Evolutionary conservation across 1,140 invertebrate genomes (phyloP).

Genomic region (Drosophila orena): DNA sequence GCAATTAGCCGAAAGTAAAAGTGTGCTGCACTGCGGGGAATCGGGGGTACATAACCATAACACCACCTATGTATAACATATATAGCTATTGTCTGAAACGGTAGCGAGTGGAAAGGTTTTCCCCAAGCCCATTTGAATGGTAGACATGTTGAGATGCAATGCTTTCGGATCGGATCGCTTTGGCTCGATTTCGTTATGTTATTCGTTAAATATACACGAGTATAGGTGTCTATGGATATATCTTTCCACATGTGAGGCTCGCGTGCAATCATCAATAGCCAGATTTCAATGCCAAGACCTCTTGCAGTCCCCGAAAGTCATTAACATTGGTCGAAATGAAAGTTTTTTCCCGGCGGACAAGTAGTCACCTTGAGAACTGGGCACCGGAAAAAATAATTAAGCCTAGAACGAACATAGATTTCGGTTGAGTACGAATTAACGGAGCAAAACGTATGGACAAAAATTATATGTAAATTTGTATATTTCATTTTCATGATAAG

Average conservation of each 20-base stretch:
- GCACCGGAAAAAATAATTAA: not conserved
- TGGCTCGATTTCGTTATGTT: constrained; percentile 2
- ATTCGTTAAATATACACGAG: not conserved
- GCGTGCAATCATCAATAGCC: constrained; percentile 50
- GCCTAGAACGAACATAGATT: not conserved
- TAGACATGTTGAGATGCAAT: constrained; percentile 30
- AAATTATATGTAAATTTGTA: not conserved
- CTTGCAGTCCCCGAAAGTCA: constrained; percentile 28
- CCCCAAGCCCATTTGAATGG: constrained; percentile 43
- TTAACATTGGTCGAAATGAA: constrained; percentile 42
- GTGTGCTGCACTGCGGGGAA: constrained; percentile 42
- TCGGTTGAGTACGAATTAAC: not conserved
- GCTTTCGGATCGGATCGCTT: constrained; percentile 23
- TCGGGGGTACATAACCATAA: constrained; percentile 5
- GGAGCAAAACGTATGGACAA: too few relatives aligned
- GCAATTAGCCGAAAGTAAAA: constrained; percentile 79
- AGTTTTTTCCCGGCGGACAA: constrained; percentile 40
- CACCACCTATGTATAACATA: constrained; percentile 8
- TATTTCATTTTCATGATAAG: too few relatives aligned
- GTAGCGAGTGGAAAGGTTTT: constrained; percentile 51
- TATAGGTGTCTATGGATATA: not conserved
- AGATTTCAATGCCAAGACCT: constrained; percentile 48
- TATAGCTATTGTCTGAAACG: constrained; percentile 43
- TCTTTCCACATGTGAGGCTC: constrained; percentile 26
- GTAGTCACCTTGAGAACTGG: constrained; percentile 30